These are phyloP conservation scores for Ganaspis sp. DNA, from an alignment of 1,140 invertebrate genomes.

Conservation along the genomic window DNA sequence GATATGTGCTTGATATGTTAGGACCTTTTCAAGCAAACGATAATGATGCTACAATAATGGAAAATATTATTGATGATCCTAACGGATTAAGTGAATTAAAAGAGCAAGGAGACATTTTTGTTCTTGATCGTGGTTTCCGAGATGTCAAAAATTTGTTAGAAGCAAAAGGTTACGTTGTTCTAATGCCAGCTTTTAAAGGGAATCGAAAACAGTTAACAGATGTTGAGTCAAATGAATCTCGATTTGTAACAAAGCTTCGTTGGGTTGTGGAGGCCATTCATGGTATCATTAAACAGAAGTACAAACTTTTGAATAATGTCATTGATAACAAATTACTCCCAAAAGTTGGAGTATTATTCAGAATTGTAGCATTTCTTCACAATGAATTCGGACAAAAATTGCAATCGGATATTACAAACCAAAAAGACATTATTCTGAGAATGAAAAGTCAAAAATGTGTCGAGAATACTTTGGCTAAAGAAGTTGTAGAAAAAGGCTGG, in stretches of 20 bases:
- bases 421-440: conserved; percentile 39
- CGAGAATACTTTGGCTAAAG: conserved; percentile 45
- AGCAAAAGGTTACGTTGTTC: conserved; percentile 35
- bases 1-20: conserved; percentile 47
- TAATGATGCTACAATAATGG: conserved; percentile 49
- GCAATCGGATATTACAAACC: conserved; percentile 41
- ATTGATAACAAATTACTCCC: no score
- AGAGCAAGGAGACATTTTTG: conserved; percentile 23
- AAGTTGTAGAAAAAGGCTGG: conserved; percentile 45
- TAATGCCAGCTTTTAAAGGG: conserved; percentile 55
- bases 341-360: no score
- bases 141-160: conserved; percentile 43
- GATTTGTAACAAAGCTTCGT: conserved; percentile 52
- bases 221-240: conserved; percentile 55
- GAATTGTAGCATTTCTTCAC: conserved; percentile 28
- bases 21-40: conserved; percentile 40
- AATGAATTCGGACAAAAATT: conserved; percentile 45
- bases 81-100: conserved; percentile 29
- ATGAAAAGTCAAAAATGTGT: conserved; percentile 29
- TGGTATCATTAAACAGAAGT: conserved; percentile 50
- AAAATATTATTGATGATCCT: conserved; percentile 37
- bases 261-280: conserved; percentile 63
- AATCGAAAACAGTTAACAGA: conserved; percentile 38
- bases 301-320: no score
- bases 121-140: conserved; percentile 58